Evolutionary conservation across 2,797 vertebrate species (phyloP).

Genomic region (Pagetopsis macropterus): DNA sequence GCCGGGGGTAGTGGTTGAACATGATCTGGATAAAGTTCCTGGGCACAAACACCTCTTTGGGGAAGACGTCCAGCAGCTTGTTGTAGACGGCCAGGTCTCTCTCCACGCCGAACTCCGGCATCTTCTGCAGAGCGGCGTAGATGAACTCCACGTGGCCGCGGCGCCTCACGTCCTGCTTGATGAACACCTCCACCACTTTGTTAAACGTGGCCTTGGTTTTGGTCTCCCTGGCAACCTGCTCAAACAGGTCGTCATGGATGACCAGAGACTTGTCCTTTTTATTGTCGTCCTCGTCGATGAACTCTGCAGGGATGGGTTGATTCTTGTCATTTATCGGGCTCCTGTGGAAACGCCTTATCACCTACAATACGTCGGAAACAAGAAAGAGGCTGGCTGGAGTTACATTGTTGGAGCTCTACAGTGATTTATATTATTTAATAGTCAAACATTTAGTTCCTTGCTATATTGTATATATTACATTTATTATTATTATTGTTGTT

Average conservation of each 20-base stretch:
- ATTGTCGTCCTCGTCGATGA: conserved; percentile 24
- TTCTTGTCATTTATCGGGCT: conserved; percentile 47
- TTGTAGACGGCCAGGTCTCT: conserved; percentile 87
- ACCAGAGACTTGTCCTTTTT: conserved; percentile 52
- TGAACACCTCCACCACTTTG: conserved; percentile 82
- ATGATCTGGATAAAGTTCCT: conserved; percentile 87
- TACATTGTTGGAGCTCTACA: not conserved
- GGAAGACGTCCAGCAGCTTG: conserved; percentile 90
- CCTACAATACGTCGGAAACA: conserved; percentile 38
- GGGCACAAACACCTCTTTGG: conserved; percentile 91
- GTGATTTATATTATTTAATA: too few relatives aligned
- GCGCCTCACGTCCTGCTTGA: conserved; percentile 78
- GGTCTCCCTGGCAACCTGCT: conserved; percentile 50
- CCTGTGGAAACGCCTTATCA: conserved; percentile 64
- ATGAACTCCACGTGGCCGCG: conserved; percentile 92
- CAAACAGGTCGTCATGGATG: conserved; percentile 79
- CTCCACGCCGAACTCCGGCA: conserved; percentile 89
- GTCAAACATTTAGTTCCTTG: too few relatives aligned
- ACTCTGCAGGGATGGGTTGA: conserved; percentile 17
- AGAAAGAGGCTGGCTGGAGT: too few relatives aligned
- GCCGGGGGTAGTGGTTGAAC: conserved; percentile 90
- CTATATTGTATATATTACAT: too few relatives aligned
- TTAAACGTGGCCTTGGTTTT: conserved; percentile 84
- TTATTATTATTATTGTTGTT: too few relatives aligned
- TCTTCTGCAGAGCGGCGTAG: conserved; percentile 89